phyloP scores from a whole-genome alignment of 2,797 vertebrate genomes.

The Champsocephalus gunnari region DNA sequence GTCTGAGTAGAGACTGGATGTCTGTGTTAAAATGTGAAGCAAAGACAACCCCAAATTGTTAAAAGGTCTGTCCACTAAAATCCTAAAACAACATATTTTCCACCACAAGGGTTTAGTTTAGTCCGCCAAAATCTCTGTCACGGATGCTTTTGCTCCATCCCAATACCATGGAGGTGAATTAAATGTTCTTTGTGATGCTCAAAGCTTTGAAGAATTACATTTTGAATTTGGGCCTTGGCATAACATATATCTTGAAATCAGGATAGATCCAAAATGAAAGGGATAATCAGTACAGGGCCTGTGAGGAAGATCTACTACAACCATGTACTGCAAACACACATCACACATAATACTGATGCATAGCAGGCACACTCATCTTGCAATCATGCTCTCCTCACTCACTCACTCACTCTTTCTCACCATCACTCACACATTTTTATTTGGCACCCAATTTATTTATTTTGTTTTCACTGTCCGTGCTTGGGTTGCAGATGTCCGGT shows the following conservation, averaged over 20 bases:
- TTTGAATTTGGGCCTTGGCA: background rate
- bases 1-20: conserved; percentile 42
- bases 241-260: background rate
- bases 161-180: background rate
- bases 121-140: background rate
- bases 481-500: conserved; percentile 33
- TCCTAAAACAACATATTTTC: conserved; percentile 38
- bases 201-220: background rate
- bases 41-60: conserved; percentile 26
- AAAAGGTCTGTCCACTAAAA: conserved; percentile 34
- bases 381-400: conserved; percentile 22
- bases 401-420: conserved; percentile 44
- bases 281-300: background rate
- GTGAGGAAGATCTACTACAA: conserved; percentile 11
- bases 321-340: background rate
- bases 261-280: background rate
- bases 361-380: conserved; percentile 18
- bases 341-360: conserved; percentile 1
- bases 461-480: conserved; percentile 12
- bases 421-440: conserved; percentile 37
- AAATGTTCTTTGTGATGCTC: background rate
- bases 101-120: background rate
- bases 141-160: conserved; percentile 2
- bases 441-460: conserved; percentile 1
- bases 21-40: conserved; percentile 35